These are phyloP conservation scores for Pseudomyrmex cubaensis DNA, from an alignment of 1,140 invertebrate genomes.

Conservation along the genomic window DNA sequence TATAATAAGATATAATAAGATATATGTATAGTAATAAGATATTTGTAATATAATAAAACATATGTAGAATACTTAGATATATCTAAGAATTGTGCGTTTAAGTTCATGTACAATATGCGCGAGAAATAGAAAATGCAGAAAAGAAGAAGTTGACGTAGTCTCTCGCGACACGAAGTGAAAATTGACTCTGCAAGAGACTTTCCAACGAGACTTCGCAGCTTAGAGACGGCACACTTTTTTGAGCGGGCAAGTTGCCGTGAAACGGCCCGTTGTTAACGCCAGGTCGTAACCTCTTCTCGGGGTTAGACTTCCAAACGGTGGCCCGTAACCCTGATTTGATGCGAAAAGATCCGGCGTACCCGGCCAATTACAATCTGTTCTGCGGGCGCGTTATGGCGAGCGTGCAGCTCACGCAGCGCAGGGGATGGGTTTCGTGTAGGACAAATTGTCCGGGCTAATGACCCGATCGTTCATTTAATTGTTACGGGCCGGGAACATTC, in stretches of 20 bases:
- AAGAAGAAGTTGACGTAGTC: too few species aligned
- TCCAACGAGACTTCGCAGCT: neutral
- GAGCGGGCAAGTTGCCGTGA: neutral
- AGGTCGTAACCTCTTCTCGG: neutral
- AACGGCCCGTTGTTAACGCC: neutral
- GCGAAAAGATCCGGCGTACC: neutral
- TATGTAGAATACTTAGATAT: too few species aligned
- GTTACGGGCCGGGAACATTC: conserved; percentile 11
- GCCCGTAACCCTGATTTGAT: neutral
- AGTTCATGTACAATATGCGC: too few species aligned
- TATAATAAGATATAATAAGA: too few species aligned
- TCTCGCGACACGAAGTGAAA: neutral
- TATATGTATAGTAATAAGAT: too few species aligned
- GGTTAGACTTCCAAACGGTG: neutral
- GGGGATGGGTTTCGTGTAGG: conserved; percentile 3
- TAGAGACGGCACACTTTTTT: conserved; percentile 2
- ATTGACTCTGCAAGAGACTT: neutral
- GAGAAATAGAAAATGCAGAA: too few species aligned
- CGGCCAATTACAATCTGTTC: conserved; percentile 22
- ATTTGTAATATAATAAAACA: too few species aligned
- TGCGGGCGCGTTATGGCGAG: neutral
- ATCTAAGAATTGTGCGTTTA: too few species aligned
- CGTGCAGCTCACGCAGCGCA: neutral
- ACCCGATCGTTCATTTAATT: conserved; percentile 54
- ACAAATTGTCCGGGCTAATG: conserved; percentile 49